Percentiles rank a stretch among this genome's conserved stretches.
phyloP scores from a whole-genome alignment of 1,140 invertebrate species.

The Maniola jurtina region DNA sequence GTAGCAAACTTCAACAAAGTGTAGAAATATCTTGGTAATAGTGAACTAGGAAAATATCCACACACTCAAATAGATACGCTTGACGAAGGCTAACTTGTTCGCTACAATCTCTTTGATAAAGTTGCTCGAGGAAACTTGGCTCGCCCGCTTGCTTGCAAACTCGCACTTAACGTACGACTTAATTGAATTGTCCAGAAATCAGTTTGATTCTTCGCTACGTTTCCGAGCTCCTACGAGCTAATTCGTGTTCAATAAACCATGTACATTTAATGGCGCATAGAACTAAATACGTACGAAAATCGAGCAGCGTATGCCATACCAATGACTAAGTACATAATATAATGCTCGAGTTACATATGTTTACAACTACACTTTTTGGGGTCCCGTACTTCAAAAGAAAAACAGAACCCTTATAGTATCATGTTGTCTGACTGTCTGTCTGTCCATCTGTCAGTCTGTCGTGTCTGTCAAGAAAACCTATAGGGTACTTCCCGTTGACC shows the following conservation, averaged over 20 bases:
- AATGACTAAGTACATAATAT: too few species aligned
- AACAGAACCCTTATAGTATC: too few species aligned
- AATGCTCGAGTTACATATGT: too few species aligned
- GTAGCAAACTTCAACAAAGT: background rate
- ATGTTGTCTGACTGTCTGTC: too few species aligned
- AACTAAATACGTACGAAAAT: background rate
- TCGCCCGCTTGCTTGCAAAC: slow-evolving; percentile 65
- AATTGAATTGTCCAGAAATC: slow-evolving; percentile 74
- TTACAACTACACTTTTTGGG: too few species aligned
- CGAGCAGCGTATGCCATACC: too few species aligned
- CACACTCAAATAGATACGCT: slow-evolving; percentile 39
- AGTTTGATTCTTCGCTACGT: slow-evolving; percentile 54
- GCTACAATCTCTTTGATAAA: slow-evolving; percentile 76
- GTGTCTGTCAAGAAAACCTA: too few species aligned
- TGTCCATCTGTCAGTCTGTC: too few species aligned
- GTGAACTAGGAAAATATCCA: slow-evolving; percentile 34
- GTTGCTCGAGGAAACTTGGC: slow-evolving; percentile 55
- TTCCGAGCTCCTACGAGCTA: slow-evolving; percentile 1
- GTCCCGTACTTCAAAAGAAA: too few species aligned
- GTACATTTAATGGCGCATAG: background rate
- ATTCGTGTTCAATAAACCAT: slow-evolving; percentile 7
- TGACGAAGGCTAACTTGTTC: slow-evolving; percentile 62
- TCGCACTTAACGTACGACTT: slow-evolving; percentile 67
- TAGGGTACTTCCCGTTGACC: too few species aligned
- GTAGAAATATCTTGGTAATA: slow-evolving; percentile 24